Base-by-base conservation (phyloP, 1,140 invertebrate species). In the Bombus impatiens region DNA sequence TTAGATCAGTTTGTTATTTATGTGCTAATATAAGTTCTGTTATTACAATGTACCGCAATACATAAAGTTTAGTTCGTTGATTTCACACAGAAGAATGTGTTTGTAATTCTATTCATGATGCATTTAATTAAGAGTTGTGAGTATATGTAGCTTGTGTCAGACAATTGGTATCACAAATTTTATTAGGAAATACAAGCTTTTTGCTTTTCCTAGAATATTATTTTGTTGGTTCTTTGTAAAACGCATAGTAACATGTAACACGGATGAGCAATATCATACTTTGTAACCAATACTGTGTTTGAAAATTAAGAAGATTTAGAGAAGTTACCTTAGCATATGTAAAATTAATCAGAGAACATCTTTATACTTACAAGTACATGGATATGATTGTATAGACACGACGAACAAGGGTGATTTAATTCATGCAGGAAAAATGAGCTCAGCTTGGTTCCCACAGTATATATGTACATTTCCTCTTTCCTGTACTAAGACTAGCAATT, bases 401-500 rank as follows among this genome's bases (percentile, higher is more conserved):
- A 87, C 67, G 78, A 72, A 79, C 57, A 77, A 75, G 81, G 86
- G 82, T 68, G 86, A 85, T 87, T 90, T 92, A 92, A 92, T 91
- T 91, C 90, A 89, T 92, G 82, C 86, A 90, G 76, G 86, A 91
- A 92, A 92, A 92, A 92, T 92, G 87, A 91, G 87, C 86, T 85
- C 90, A 90, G 65, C 86, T 89, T 28, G 65, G 82, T 92, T 92
- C 91, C 89, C 91, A 92, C 89, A 88, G 79, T 75, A 35, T 86
- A 68, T 81, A 79, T 57, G 76, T 70, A 65, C 71, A 70, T 86
- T 91, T 92, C 89, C 91, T 92, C 81, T 90, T 92, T 91, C 90
- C 90, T 90, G 88, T 85, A 80, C 75, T 59, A 91, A 90, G 88
- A 87, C 90, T 71, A 72, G 78, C 78, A 90, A 90, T 89, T 91